Evolutionary conservation across 2,797 vertebrate species (phyloP), one percentile per base, ranked within the genome.

Genomic region (Orestias chungarensis): DNA sequence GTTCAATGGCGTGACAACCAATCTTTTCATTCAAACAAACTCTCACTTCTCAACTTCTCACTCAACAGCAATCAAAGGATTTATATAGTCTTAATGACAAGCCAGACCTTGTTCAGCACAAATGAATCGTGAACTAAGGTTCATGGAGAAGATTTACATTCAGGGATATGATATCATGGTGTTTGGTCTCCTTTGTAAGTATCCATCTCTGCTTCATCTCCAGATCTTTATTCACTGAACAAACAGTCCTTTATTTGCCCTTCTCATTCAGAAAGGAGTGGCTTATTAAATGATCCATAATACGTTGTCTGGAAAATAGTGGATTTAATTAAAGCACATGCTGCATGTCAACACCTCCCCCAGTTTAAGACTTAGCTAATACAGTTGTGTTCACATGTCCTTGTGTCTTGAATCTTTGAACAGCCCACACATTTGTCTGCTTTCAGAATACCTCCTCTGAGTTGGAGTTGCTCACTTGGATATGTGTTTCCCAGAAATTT

Each of bases 91-190:
- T 72, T 82, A 76, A 82, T 78, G 82, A 87, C 71, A 84, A 74
- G 71, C 82, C 74, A 78, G 66, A 80, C 71, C 76, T 35, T 89
- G 80, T 86, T 86, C 81, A 64, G 38, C 23, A 35, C 78, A 72
- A 87, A 89, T 88, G 86, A 88, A 86, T 82, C 69, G 27, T 85
- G 80, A 82, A 79, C 74, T 20, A 38, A 76, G 71, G 83, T 83
- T 86, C 74, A 80, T 76, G 79, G 74, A 75, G 76, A 80, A 81
- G 66, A 85, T 89, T 88, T 82, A 84, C 77, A 78, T 74, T 47
- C 72, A 83, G 86, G 85, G 80, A 89, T 85, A 91, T 94, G 92
- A 94, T 93, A 91, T 94, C 90, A 94, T 87, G 88, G 88, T 91
- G 91, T 87, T 92, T 86, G 90, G 91, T 90, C 87, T 89, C 75